A percentile compares a stretch with the other conserved stretches of the same genome.
Conservation (phyloP, 2,113 vertebrate genomes). For the Dicaeum eximium region DNA sequence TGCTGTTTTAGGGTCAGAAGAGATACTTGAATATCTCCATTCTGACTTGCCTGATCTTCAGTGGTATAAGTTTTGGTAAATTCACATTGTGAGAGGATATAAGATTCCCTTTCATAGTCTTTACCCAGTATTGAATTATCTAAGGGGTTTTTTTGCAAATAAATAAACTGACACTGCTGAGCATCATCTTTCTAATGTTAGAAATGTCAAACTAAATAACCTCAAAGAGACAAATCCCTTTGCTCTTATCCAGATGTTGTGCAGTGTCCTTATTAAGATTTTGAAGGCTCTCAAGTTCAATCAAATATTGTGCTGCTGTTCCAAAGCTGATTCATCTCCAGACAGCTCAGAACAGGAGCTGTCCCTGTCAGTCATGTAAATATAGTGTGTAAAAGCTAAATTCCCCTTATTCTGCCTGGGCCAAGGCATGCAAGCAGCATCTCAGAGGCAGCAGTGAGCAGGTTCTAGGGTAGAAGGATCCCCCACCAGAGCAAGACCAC, state of each 20-base stretch:
- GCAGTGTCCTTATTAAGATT: background rate
- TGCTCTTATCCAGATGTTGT: background rate
- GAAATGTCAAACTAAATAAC: background rate
- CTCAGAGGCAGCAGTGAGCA: background rate
- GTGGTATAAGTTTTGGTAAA: background rate
- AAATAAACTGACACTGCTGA: background rate
- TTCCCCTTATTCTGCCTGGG: background rate
- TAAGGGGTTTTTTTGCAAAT: background rate
- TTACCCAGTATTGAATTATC: background rate
- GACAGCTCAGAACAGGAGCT: background rate
- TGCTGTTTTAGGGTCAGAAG: background rate
- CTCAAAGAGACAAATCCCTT: background rate
- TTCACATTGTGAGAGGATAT: background rate
- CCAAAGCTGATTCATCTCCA: background rate
- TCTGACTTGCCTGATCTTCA: background rate
- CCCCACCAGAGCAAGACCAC: background rate
- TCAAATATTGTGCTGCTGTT: background rate
- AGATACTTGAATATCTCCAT: background rate
- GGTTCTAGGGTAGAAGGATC: background rate
- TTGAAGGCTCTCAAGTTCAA: background rate
- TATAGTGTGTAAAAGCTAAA: background rate
- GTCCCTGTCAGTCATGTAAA: background rate
- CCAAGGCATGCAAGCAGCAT: background rate
- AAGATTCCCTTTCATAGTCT: background rate
- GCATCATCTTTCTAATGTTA: background rate